phyloP scores from a whole-genome alignment of 2,113 vertebrate genomes.

The Leptobrachium ailaonicum region DNA sequence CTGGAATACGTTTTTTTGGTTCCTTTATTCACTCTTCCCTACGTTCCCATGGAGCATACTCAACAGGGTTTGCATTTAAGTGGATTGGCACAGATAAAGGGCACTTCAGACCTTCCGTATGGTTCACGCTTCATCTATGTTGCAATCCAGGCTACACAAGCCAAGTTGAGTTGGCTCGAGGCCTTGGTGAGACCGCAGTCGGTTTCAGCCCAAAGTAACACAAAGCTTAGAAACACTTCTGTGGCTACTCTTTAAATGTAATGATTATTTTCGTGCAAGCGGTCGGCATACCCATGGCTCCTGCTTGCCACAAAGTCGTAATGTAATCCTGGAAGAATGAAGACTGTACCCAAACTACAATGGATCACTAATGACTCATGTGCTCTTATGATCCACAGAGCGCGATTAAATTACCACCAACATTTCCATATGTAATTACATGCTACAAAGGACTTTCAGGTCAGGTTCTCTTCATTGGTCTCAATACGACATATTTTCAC shows the following conservation, averaged over 20 bases:
- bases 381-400: slow-evolving; percentile 4
- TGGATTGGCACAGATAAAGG: too few relatives aligned
- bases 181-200: slow-evolving; percentile 7
- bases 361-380: slow-evolving; percentile 25
- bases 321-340: slow-evolving; percentile 29
- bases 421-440: slow-evolving; percentile 21
- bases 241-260: slow-evolving; percentile 10
- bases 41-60: too few relatives aligned
- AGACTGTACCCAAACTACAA: slow-evolving; percentile 12
- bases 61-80: too few relatives aligned
- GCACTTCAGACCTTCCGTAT: background rate
- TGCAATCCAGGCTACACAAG: slow-evolving; percentile 8
- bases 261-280: slow-evolving; percentile 7
- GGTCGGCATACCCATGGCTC: slow-evolving; percentile 13
- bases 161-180: background rate
- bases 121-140: background rate
- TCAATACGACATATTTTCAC: background rate
- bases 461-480: background rate
- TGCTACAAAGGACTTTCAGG: slow-evolving; percentile 20
- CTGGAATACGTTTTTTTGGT: too few relatives aligned
- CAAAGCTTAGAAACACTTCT: slow-evolving; percentile 2
- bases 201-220: slow-evolving; percentile 13
- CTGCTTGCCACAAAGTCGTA: slow-evolving; percentile 28
- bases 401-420: slow-evolving; percentile 12
- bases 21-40: too few relatives aligned